These are phyloP conservation scores for Meles meles DNA, from an alignment of 2,113 vertebrate genomes.

Conservation along the genomic window DNA sequence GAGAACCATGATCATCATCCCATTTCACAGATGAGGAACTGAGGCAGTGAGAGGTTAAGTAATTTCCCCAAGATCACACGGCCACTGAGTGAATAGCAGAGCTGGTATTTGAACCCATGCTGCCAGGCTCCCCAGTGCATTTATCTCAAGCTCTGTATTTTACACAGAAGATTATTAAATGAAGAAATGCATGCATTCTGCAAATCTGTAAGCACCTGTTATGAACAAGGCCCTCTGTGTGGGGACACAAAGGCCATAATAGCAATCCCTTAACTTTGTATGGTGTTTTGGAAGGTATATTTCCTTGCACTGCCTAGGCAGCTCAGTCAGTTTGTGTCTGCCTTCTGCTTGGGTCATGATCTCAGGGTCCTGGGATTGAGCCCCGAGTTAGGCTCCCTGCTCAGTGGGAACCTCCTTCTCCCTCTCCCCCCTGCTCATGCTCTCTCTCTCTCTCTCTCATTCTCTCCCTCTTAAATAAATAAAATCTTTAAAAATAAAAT, in stretches of 20 bases:
- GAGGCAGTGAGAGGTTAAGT: background rate
- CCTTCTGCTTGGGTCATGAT: background rate
- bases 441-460: background rate
- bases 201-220: background rate
- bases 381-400: background rate
- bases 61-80: background rate
- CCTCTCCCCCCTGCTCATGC: background rate
- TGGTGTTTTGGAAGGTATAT: background rate
- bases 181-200: background rate
- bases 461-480: background rate
- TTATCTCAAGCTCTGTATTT: background rate
- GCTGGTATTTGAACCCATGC: background rate
- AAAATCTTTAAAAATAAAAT: background rate
- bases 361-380: background rate
- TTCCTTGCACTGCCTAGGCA: background rate
- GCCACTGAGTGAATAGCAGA: background rate
- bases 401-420: background rate
- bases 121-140: rapidly evolving
- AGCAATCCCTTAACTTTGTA: background rate
- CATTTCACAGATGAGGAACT: background rate
- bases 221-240: background rate
- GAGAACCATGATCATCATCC: background rate
- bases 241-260: background rate
- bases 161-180: background rate
- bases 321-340: background rate